A percentile compares a stretch with the other conserved stretches of the same genome.
phyloP scores from a whole-genome alignment of 2,113 vertebrate species.

The Anguilla japonica region DNA sequence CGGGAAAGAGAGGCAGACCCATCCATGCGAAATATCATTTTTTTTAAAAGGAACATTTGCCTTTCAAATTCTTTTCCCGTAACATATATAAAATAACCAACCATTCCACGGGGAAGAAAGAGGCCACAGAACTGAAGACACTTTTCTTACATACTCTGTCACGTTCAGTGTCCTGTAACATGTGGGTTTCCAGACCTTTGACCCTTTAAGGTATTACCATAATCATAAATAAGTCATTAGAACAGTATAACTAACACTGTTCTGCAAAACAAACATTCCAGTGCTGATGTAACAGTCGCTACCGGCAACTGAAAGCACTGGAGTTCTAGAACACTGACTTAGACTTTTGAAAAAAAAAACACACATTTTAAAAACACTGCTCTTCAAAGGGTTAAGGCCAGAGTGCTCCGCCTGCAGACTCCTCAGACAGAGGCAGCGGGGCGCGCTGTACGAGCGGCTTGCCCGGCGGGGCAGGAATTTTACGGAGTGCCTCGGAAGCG shows the following conservation, averaged over 20 bases:
- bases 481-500: constrained; percentile 50
- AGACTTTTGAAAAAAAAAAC: too few relatives aligned
- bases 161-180: neutral
- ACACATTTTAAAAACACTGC: too few relatives aligned
- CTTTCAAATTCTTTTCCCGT: neutral
- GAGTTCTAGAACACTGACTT: too few relatives aligned
- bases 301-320: too few relatives aligned
- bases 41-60: neutral
- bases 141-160: neutral
- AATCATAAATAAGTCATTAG: too few relatives aligned
- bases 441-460: constrained; percentile 34
- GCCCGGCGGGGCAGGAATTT: constrained; percentile 50
- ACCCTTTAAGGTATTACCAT: too few relatives aligned
- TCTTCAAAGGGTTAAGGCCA: neutral
- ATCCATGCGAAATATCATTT: neutral
- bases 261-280: too few relatives aligned
- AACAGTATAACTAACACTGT: too few relatives aligned
- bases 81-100: neutral
- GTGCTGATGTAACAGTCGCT: too few relatives aligned
- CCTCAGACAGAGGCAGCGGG: constrained; percentile 7
- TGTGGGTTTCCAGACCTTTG: neutral
- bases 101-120: neutral
- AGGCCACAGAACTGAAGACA: neutral
- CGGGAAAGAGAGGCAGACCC: neutral
- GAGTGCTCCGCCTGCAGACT: neutral